Base-by-base conservation (phyloP, 2,888 invertebrate genomes). In the Nineta flava region DNA sequence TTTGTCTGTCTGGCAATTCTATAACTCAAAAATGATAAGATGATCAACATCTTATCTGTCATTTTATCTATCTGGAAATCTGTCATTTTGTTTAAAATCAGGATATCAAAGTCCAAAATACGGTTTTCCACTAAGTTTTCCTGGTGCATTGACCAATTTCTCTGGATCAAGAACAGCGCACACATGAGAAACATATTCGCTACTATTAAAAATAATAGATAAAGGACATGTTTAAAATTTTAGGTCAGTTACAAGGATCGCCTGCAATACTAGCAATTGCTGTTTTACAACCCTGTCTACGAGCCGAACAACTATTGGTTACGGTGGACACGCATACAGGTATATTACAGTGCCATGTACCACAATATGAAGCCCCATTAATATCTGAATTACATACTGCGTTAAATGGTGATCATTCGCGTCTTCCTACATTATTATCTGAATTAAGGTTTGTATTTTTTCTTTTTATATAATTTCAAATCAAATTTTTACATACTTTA, bases 271-370 rank as follows among this genome's bases (percentile, higher is more conserved):
- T 96, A 53, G 88, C 91, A 21, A 84, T 94, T 51, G 91, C 93
- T 2, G 82, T 94, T 55, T 72, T 95, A 48, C 80, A 83, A 57
- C 94, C 94, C 19, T 94, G 92, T 64, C 73, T 94, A 60, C 76
- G 90, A 55, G 93, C 94, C 0, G 95, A 96, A 65, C 87, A 91
- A 65, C 75, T 96, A 55, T 74, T 94, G 51, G 84, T 96, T 51
- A 87, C 93, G 21, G 92, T 96, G 47, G 93, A 95, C 65, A 91
- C 93, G 32, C 93, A 94, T 66, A 90, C 90, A 7, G 96, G 96
- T 1, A 83, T 87, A 69, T 75, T 91, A 58, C 83, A 92, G 55
- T 88, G 91, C 57, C 91, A 94, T 60, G 87, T 95, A 43, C 92
- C 92, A 9, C 91, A 92, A 61, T 91, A 91, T 68, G 83, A 88